phyloP scores from a whole-genome alignment of 2,113 vertebrate species.

The Cavia porcellus region DNA sequence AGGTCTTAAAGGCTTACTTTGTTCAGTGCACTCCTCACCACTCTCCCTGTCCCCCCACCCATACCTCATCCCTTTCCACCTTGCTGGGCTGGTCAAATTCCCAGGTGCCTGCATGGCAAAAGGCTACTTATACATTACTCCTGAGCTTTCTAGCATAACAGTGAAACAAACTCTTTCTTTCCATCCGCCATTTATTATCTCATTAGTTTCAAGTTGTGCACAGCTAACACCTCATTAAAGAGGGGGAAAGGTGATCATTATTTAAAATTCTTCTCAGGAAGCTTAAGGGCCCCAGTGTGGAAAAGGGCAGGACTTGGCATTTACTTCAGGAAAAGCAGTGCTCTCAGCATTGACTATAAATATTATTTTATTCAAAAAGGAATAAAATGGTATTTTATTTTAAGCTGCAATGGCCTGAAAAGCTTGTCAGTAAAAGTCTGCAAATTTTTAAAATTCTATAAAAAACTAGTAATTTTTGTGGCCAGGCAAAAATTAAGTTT shows the following conservation, averaged over 20 bases:
- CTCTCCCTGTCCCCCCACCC: background rate
- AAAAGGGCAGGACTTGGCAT: conserved; percentile 76
- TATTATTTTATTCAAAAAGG: background rate
- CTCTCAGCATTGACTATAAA: background rate
- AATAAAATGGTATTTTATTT: conserved; percentile 15
- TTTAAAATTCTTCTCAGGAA: conserved; percentile 73
- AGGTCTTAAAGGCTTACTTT: background rate
- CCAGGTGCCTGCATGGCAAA: background rate
- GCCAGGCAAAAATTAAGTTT: conserved; percentile 50
- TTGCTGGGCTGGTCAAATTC: background rate
- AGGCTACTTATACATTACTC: background rate
- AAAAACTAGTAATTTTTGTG: conserved; percentile 7
- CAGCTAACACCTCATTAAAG: background rate
- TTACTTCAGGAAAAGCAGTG: conserved; percentile 33
- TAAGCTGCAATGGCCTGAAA: background rate
- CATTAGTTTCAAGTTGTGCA: background rate
- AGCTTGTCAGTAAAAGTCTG: conserved; percentile 12
- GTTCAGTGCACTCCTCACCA: background rate
- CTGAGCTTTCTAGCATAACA: background rate
- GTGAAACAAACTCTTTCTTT: background rate
- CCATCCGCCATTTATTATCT: background rate
- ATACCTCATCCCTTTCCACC: background rate
- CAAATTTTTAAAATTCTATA: background rate
- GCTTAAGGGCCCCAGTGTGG: background rate
- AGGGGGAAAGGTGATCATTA: background rate